Conservation (phyloP, 2,113 vertebrate species). For the Poeciliopsis occidentalis region DNA sequence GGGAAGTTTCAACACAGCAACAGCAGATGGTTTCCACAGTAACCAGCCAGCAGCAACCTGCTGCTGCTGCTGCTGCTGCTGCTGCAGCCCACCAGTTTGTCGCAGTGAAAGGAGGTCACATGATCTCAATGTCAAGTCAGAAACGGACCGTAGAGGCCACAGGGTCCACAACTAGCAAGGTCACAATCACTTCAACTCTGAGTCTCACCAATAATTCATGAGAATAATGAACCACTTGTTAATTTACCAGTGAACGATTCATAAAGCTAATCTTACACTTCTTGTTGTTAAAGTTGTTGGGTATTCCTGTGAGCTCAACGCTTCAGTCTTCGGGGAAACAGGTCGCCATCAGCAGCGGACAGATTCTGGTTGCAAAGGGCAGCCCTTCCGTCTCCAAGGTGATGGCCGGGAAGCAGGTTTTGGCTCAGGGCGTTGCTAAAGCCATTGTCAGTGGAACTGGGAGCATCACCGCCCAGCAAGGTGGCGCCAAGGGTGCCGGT, state of each 20-base stretch:
- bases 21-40: constrained; percentile 81
- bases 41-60: constrained; percentile 80
- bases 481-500: constrained; percentile 85
- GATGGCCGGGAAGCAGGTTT: constrained; percentile 92
- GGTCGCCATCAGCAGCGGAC: constrained; percentile 94
- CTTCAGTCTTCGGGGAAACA: constrained; percentile 93
- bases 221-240: background rate
- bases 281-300: constrained; percentile 85
- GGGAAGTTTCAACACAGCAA: constrained; percentile 85
- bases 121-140: constrained; percentile 94
- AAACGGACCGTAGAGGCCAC: constrained; percentile 82
- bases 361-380: constrained; percentile 95
- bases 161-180: constrained; percentile 85
- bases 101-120: constrained; percentile 93
- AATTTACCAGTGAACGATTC: background rate
- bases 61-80: constrained; percentile 34
- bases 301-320: constrained; percentile 89
- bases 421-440: constrained; percentile 97
- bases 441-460: constrained; percentile 91
- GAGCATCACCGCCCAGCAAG: constrained; percentile 86
- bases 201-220: background rate
- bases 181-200: constrained; percentile 43
- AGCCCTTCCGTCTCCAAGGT: constrained; percentile 88
- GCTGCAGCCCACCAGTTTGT: constrained; percentile 88
- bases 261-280: background rate